Conservation (phyloP, 2,797 vertebrate genomes). For the Bryconaethiops microstoma region DNA sequence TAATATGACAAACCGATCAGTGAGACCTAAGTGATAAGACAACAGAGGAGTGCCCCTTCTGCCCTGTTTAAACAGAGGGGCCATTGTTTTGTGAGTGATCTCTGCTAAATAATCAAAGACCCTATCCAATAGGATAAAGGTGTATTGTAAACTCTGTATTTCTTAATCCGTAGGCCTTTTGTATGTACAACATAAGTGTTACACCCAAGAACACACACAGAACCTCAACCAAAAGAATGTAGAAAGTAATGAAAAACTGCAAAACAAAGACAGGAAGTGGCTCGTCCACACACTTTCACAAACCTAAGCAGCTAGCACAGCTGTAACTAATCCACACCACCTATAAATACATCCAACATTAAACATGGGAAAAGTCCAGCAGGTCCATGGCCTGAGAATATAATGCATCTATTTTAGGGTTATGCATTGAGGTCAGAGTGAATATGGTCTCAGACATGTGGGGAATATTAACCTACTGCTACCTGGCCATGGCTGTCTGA, state of each 20-base stretch:
- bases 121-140: constrained; percentile 47
- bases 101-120: constrained; percentile 36
- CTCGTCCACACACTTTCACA: neutral
- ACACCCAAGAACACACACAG: constrained; percentile 21
- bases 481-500: constrained; percentile 11
- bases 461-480: constrained; percentile 11
- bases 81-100: constrained; percentile 34
- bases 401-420: constrained; percentile 11
- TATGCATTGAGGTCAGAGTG: constrained; percentile 52
- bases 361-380: constrained; percentile 34
- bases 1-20: neutral
- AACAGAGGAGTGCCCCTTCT: constrained; percentile 6
- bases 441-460: constrained; percentile 4
- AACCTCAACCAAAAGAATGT: neutral
- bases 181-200: constrained; percentile 47
- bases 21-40: constrained; percentile 24
- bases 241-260: constrained; percentile 1
- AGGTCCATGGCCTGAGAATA: constrained; percentile 19
- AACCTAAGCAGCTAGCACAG: constrained; percentile 22
- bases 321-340: constrained; percentile 59
- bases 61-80: constrained; percentile 26
- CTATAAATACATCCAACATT: constrained; percentile 47
- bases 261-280: constrained; percentile 1
- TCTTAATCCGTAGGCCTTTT: constrained; percentile 19
- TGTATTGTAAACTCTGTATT: constrained; percentile 47